A percentile compares a stretch with the other conserved stretches of the same genome.
Conservation (phyloP, 2,888 invertebrate genomes). For the Dasysyrphus tricinctus region DNA sequence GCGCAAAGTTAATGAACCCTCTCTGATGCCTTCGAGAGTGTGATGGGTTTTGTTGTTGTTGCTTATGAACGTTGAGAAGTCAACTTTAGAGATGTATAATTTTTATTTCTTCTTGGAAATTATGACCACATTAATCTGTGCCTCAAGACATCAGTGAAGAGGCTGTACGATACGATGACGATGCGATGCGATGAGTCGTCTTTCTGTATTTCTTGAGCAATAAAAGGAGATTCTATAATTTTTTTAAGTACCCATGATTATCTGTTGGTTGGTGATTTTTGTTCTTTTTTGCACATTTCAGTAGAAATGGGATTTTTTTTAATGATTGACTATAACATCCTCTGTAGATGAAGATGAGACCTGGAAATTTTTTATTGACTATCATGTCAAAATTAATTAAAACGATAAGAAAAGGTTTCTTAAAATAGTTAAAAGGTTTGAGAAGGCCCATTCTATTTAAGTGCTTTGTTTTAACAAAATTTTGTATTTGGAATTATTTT, state of each 20-base stretch:
- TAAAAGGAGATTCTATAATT: conserved; percentile 40
- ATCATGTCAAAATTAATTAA: conserved; percentile 16
- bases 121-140: conserved; percentile 43
- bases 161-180: not conserved
- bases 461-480: not conserved
- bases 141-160: conserved; percentile 9
- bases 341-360: not conserved
- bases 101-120: conserved; percentile 43
- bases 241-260: conserved; percentile 43
- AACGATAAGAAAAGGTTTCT: not conserved
- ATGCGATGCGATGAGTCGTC: conserved; percentile 2
- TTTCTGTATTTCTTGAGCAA: conserved; percentile 26
- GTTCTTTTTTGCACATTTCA: conserved; percentile 10
- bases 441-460: not conserved
- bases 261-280: conserved; percentile 26
- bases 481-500: not conserved
- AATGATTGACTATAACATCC: conserved; percentile 19
- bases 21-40: not conserved
- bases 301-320: conserved; percentile 15
- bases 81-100: conserved; percentile 23
- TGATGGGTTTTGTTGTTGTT: not conserved
- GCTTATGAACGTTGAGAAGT: not conserved
- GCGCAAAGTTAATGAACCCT: conserved; percentile 48
- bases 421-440: not conserved
- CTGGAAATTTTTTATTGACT: not conserved